Evolutionary conservation across 2,888 invertebrate genomes (phyloP).

Genomic region (Neoscelio sp.): DNA sequence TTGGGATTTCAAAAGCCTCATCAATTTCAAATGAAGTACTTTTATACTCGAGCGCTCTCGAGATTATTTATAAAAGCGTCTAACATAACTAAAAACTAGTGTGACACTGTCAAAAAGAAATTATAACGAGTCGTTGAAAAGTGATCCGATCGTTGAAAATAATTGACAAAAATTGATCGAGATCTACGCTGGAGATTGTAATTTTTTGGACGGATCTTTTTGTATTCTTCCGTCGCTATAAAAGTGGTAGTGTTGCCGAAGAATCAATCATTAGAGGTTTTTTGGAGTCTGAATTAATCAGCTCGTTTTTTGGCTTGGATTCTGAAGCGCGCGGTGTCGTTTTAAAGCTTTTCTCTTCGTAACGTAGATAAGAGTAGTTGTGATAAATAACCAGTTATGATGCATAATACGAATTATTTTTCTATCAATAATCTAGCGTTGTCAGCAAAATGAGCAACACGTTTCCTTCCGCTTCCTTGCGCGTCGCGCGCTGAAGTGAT

Average conservation of each 20-base stretch:
- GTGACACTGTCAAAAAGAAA: constrained; percentile 5
- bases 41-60: constrained; percentile 22
- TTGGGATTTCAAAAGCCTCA: constrained; percentile 22
- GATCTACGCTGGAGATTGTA: no score
- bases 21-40: constrained; percentile 40
- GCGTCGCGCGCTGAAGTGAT: constrained; percentile 66
- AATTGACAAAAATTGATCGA: background rate
- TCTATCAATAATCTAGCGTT: constrained; percentile 55
- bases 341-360: no score
- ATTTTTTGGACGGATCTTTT: no score
- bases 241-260: constrained; percentile 23
- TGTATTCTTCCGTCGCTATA: background rate
- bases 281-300: no score
- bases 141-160: background rate
- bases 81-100: constrained; percentile 1
- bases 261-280: constrained; percentile 16
- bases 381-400: constrained; percentile 39
- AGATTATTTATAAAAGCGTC: constrained; percentile 17
- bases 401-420: constrained; percentile 53
- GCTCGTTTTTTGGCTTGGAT: no score
- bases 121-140: background rate
- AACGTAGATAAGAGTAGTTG: constrained; percentile 3
- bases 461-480: constrained; percentile 68
- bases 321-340: background rate
- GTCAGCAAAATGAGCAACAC: constrained; percentile 66